phyloP scores from a whole-genome alignment of 2,888 invertebrate species.

The Caenorhabditis sp. region DNA sequence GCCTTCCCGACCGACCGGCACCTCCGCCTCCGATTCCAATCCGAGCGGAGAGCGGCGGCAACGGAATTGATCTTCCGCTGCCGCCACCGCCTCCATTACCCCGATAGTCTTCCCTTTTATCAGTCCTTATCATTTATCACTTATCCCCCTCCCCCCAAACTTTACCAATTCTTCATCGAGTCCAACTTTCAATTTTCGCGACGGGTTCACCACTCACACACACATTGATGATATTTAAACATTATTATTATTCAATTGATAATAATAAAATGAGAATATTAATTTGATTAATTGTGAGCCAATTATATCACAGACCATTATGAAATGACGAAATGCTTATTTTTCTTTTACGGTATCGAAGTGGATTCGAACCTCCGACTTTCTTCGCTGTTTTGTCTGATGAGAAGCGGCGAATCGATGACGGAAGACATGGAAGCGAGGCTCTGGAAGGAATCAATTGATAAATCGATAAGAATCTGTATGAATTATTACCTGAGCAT shows the following conservation, averaged over 20 bases:
- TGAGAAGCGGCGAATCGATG: slow-evolving; percentile 52
- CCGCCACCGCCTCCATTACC: slow-evolving; percentile 51
- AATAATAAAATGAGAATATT: no score
- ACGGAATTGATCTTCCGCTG: slow-evolving; percentile 32
- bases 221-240: slow-evolving; percentile 23
- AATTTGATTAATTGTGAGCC: neutral
- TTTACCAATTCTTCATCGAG: slow-evolving; percentile 57
- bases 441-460: slow-evolving; percentile 35
- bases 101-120: slow-evolving; percentile 26
- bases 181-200: slow-evolving; percentile 47
- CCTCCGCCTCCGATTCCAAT: slow-evolving; percentile 65
- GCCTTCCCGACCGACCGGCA: slow-evolving; percentile 62
- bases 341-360: slow-evolving; percentile 51
- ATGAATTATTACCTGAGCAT: slow-evolving; percentile 67
- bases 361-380: slow-evolving; percentile 40
- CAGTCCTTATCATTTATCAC: neutral
- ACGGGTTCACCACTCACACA: slow-evolving; percentile 30
- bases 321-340: neutral
- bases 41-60: slow-evolving; percentile 55
- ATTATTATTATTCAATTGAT: no score
- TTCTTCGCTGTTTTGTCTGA: slow-evolving; percentile 15
- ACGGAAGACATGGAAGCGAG: slow-evolving; percentile 54
- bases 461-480: no score
- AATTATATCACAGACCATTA: slow-evolving; percentile 19
- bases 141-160: slow-evolving; percentile 1